Evolutionary conservation across 2,888 invertebrate species (phyloP).

Genomic region (Blera fallax): DNA sequence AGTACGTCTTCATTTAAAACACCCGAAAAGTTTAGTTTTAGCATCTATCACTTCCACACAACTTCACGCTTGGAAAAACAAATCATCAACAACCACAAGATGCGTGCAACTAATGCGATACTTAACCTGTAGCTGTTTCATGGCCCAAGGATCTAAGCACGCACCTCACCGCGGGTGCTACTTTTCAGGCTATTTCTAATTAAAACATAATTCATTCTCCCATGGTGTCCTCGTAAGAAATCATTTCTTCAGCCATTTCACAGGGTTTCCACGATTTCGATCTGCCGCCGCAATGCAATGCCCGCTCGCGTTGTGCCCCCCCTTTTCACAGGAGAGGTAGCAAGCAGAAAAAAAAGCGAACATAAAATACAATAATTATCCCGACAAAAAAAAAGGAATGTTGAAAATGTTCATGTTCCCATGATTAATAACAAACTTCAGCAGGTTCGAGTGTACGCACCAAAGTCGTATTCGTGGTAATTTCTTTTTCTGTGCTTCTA

Average conservation of each 20-base stretch:
- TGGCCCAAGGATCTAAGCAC: slow-evolving; percentile 60
- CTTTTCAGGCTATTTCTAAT: slow-evolving; percentile 68
- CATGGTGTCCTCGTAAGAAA: slow-evolving; percentile 63
- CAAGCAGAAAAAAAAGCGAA: slow-evolving; percentile 12
- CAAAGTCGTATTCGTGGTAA: slow-evolving; percentile 54
- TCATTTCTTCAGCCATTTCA: slow-evolving; percentile 59
- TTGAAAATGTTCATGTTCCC: slow-evolving; percentile 67
- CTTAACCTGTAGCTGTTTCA: slow-evolving; percentile 68
- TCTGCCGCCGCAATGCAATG: slow-evolving; percentile 41
- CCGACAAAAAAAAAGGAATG: slow-evolving; percentile 16
- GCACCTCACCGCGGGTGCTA: slow-evolving; percentile 63
- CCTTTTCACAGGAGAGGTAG: not conserved
- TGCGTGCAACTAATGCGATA: slow-evolving; percentile 61
- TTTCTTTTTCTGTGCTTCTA: slow-evolving; percentile 31
- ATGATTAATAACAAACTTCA: slow-evolving; percentile 68
- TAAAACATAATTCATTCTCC: slow-evolving; percentile 72
- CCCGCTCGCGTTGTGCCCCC: not conserved
- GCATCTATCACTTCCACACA: slow-evolving; percentile 29
- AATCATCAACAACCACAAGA: slow-evolving; percentile 62
- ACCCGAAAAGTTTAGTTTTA: slow-evolving; percentile 1
- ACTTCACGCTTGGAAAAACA: slow-evolving; percentile 52
- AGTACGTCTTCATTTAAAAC: slow-evolving; percentile 19
- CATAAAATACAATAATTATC: slow-evolving; percentile 67
- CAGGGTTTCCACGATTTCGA: slow-evolving; percentile 48
- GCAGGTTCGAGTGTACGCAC: slow-evolving; percentile 60